phyloP scores from a whole-genome alignment of 2,888 invertebrate species.

The Biston betularia region DNA sequence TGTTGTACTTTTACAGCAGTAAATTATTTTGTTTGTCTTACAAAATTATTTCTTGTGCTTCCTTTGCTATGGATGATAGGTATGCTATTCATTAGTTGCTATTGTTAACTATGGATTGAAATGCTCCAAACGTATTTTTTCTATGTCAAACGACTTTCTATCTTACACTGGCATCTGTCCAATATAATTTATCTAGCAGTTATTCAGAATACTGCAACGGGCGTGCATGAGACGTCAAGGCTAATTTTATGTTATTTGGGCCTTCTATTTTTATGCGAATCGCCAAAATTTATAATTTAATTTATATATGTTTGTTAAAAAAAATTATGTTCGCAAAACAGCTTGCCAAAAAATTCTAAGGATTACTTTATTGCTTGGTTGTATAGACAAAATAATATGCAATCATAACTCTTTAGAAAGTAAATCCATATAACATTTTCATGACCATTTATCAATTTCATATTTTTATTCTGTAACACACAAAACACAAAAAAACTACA shows the following conservation, averaged over 20 bases:
- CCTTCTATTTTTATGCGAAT: conserved; percentile 51
- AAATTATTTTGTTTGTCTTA: too few relatives aligned
- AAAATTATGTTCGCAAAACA: too few relatives aligned
- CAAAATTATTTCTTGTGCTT: background rate
- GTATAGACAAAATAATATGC: too few relatives aligned
- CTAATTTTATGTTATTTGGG: conserved; percentile 56
- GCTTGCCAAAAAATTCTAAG: too few relatives aligned
- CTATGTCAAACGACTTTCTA: conserved; percentile 40
- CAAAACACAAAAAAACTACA: too few relatives aligned
- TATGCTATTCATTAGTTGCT: conserved; percentile 5
- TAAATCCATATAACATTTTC: too few relatives aligned
- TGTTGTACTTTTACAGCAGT: too few relatives aligned
- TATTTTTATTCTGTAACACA: too few relatives aligned
- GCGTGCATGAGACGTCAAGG: conserved; percentile 66
- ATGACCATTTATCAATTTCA: too few relatives aligned
- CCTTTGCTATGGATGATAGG: background rate
- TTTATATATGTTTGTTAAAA: background rate
- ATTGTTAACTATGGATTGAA: conserved; percentile 7
- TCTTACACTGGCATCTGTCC: conserved; percentile 66
- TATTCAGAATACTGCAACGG: conserved; percentile 69
- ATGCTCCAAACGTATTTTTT: conserved; percentile 43
- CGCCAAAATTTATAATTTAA: background rate
- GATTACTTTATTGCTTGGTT: too few relatives aligned
- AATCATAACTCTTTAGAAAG: too few relatives aligned
- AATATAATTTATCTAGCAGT: conserved; percentile 74